These are phyloP conservation scores for Microcebus griseorufus DNA, from an alignment of 2,113 vertebrate genomes.

Conservation along the genomic window DNA sequence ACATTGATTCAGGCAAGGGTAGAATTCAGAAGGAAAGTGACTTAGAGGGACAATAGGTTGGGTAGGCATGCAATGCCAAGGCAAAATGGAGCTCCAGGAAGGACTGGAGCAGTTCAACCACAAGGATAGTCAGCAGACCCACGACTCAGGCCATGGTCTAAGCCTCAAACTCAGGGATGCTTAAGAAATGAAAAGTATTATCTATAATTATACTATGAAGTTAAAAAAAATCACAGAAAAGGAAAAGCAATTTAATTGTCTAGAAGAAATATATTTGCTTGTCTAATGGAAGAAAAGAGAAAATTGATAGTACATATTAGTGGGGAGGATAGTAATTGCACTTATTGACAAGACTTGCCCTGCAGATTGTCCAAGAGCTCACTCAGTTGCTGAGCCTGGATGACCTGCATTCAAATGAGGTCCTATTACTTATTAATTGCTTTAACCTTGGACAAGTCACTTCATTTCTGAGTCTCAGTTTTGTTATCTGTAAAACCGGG, in stretches of 20 bases:
- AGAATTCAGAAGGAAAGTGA: neutral
- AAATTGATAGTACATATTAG: neutral
- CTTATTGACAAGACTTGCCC: neutral
- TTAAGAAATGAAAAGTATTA: neutral
- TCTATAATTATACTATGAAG: neutral
- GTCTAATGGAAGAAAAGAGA: neutral
- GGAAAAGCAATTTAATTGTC: neutral
- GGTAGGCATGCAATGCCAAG: too few species aligned
- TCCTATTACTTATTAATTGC: neutral
- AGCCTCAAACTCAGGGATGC: neutral
- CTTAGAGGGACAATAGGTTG: neutral
- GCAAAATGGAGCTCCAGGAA: neutral
- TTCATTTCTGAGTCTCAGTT: neutral
- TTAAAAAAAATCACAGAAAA: neutral
- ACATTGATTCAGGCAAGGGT: neutral
- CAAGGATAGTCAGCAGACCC: neutral
- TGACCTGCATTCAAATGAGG: neutral
- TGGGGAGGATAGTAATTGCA: neutral
- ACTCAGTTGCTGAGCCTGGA: fast-evolving
- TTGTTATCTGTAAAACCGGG: neutral
- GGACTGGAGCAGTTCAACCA: neutral
- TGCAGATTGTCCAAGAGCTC: fast-evolving
- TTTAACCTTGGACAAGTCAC: neutral
- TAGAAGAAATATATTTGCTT: neutral
- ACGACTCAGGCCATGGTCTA: neutral